A percentile compares a stretch with the other conserved stretches of the same genome.
Evolutionary conservation across 2,888 invertebrate species (phyloP).

Genomic region (Pyrrhosoma nymphula): DNA sequence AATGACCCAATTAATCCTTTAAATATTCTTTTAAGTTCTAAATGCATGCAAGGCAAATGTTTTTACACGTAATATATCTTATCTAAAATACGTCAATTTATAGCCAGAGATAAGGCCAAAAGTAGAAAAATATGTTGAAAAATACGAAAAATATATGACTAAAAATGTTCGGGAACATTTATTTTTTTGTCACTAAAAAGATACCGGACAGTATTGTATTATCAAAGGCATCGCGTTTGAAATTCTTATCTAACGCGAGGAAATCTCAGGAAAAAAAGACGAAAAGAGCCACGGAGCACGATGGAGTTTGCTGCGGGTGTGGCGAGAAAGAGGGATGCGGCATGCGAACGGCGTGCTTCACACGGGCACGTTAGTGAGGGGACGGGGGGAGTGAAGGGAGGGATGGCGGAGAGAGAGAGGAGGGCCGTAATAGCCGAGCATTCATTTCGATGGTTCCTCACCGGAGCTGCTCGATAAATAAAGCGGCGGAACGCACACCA

Average conservation of each 20-base stretch:
- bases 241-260: neutral
- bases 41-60: no score
- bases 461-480: conserved; percentile 47
- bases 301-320: neutral
- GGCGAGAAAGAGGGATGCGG: neutral
- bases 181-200: no score
- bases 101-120: no score
- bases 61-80: no score
- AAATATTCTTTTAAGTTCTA: no score
- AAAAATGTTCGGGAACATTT: no score
- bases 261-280: neutral
- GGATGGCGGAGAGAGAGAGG: neutral
- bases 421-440: conserved; percentile 4
- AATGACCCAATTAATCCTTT: no score
- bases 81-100: no score
- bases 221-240: no score
- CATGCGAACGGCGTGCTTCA: neutral
- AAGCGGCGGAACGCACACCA: conserved; percentile 17
- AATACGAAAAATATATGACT: no score
- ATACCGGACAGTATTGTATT: no score
- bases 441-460: conserved; percentile 52
- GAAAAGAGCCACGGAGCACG: neutral
- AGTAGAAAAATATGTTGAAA: no score
- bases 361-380: neutral
- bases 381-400: neutral